A percentile compares a stretch with the other conserved stretches of the same genome.
phyloP scores from a whole-genome alignment of 2,888 invertebrate genomes.

The Lasioglossum malachurum region DNA sequence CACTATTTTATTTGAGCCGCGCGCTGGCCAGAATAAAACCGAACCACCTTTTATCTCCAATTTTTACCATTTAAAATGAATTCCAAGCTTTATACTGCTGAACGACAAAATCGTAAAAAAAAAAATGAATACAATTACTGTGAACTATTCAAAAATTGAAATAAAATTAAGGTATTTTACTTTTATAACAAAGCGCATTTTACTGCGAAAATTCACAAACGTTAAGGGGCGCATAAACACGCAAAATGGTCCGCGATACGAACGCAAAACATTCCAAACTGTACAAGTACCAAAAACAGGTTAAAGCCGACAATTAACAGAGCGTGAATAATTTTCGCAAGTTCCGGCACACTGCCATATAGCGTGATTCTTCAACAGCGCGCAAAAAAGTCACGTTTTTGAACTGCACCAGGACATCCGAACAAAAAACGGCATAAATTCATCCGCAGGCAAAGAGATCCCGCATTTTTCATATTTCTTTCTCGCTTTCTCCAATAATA shows the following conservation, averaged over 20 bases:
- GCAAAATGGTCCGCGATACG: not conserved
- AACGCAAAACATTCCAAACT: not conserved
- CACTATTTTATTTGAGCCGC: not conserved
- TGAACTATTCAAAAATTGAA: not conserved
- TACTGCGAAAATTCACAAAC: no score
- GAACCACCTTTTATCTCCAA: not conserved
- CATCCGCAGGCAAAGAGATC: not conserved
- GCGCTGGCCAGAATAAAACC: not conserved
- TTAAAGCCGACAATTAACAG: not conserved
- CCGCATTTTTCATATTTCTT: not conserved
- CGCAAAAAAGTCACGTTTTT: not conserved
- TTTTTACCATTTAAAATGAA: not conserved
- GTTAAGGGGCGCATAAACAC: not conserved
- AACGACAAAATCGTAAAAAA: no score
- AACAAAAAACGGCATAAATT: not conserved
- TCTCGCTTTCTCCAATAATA: not conserved
- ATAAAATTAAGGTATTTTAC: not conserved
- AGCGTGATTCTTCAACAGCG: not conserved
- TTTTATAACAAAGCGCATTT: not conserved
- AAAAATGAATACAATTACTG: not conserved
- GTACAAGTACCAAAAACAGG: not conserved
- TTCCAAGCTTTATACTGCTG: no score
- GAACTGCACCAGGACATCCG: not conserved
- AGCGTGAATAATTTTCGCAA: constrained; percentile 1
- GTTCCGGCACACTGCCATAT: not conserved